Evolutionary conservation across 2,888 invertebrate species (phyloP), one percentile per base, ranked within the genome.

Genomic region (Drosophila lacicola): DNA sequence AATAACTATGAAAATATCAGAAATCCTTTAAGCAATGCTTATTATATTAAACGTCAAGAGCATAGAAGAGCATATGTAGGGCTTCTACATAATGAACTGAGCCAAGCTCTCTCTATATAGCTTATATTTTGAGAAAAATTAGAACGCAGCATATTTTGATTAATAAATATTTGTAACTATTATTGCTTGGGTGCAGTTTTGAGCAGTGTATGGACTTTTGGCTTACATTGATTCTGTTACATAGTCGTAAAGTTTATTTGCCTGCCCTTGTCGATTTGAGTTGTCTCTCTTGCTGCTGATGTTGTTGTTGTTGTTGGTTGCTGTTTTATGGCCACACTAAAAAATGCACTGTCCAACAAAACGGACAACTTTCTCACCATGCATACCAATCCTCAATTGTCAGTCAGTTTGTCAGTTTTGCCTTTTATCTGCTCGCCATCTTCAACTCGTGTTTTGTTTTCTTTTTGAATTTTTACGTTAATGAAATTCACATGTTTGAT

Each of bases 161-260:
- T 13, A 10, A 34, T 44, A 10, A 8, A 17, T 3, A 6, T 17
- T 21, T 54, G 19, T 10, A 19, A 2, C n/a, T 34, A 14, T 9
- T 25, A 39, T 8, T 37, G 10, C 29, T 17, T 47, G 10, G 10
- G 8, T 37, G 6, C 9, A 19, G 36, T 73, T 74, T 77, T 19
- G 68, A 34, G 10, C 34, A 68, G 78, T 75, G 74, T 63, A 56
- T 42, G 33, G 44, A 46, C 78, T 64, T 29, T 68, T 74, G 83
- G 60, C 83, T 82, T 83, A 82, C 82, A 88, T 85, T 83, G 83
- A 88, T 88, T 85, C 88, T 88, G 88, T 85, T 88, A 88, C 78
- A 70, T 80, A 72, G 83, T 88, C 88, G 88, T 83, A 85, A 88
- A 85, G 86, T 83, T 83, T 83, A 82, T 83, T 85, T 88, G 83